These are phyloP conservation scores for Tapirus indicus DNA, from an alignment of 2,797 vertebrate genomes.

Conservation along the genomic window DNA sequence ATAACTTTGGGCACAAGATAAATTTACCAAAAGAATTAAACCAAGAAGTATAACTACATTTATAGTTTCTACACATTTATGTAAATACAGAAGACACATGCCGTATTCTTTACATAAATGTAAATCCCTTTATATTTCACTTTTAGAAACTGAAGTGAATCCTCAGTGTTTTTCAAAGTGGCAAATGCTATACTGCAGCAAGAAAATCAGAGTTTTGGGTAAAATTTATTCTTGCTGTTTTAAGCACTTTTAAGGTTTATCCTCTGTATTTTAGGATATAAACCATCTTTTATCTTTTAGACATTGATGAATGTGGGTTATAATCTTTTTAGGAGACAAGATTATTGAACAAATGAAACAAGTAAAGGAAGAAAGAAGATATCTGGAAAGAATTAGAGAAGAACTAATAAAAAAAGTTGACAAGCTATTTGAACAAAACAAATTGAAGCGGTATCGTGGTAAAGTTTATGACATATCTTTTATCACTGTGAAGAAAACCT, in stretches of 20 bases:
- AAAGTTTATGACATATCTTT: constrained; percentile 74
- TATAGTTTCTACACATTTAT: background rate
- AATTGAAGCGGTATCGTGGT: constrained; percentile 92
- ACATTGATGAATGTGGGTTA: constrained; percentile 72
- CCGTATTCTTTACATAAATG: constrained; percentile 20
- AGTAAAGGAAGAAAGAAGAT: constrained; percentile 91
- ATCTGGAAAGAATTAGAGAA: constrained; percentile 92
- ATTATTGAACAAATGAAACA: constrained; percentile 90
- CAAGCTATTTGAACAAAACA: constrained; percentile 92
- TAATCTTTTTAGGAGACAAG: constrained; percentile 89
- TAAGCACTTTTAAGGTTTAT: constrained; percentile 53
- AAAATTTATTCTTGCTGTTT: constrained; percentile 49
- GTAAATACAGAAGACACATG: constrained; percentile 19
- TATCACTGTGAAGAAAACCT: constrained; percentile 55
- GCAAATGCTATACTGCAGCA: constrained; percentile 2
- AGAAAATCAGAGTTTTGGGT: constrained; percentile 23
- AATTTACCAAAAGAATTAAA: constrained; percentile 56
- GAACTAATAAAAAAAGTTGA: constrained; percentile 93
- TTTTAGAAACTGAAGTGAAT: constrained; percentile 29
- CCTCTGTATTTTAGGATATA: constrained; percentile 38
- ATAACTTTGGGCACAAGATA: background rate
- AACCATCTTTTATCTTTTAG: constrained; percentile 60
- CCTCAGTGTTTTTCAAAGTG: constrained; percentile 30
- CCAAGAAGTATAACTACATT: background rate
- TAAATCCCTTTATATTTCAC: background rate